A percentile compares a stretch with the other conserved stretches of the same genome.
Evolutionary conservation across 2,797 vertebrate genomes (phyloP).

Genomic region (Delichon dasypus): DNA sequence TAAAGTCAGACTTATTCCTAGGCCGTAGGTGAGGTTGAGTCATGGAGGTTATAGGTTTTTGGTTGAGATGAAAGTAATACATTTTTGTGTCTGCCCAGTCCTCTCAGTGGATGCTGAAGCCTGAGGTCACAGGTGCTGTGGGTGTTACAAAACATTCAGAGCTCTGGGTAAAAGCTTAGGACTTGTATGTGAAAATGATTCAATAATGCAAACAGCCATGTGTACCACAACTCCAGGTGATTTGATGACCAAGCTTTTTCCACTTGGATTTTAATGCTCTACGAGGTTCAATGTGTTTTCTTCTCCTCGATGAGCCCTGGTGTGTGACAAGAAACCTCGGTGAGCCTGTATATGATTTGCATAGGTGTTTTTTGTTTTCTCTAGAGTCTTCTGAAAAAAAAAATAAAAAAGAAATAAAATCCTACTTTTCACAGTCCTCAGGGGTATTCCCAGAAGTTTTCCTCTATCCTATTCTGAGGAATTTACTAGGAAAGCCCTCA

Average conservation of each 20-base stretch:
- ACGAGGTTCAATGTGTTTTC: accelerated
- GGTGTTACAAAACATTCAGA: neutral
- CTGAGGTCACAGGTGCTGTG: accelerated
- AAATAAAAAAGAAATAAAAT: neutral
- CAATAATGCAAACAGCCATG: neutral
- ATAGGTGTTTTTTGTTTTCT: neutral
- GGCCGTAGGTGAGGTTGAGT: neutral
- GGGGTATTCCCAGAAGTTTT: neutral
- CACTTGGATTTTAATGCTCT: neutral
- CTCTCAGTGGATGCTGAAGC: neutral
- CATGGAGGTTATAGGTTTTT: neutral
- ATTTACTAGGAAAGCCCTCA: neutral
- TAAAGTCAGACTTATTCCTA: neutral
- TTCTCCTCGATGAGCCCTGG: neutral
- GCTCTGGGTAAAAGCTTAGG: neutral
- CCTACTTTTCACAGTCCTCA: neutral
- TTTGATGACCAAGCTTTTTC: neutral
- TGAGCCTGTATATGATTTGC: neutral
- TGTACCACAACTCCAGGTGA: neutral
- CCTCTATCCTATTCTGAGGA: neutral
- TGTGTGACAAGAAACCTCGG: neutral
- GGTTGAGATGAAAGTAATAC: neutral
- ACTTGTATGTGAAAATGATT: neutral
- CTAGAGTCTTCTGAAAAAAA: neutral
- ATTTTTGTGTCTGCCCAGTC: neutral